Evolutionary conservation across 2,797 vertebrate genomes (phyloP).

Genomic region (Danionella dracula): DNA sequence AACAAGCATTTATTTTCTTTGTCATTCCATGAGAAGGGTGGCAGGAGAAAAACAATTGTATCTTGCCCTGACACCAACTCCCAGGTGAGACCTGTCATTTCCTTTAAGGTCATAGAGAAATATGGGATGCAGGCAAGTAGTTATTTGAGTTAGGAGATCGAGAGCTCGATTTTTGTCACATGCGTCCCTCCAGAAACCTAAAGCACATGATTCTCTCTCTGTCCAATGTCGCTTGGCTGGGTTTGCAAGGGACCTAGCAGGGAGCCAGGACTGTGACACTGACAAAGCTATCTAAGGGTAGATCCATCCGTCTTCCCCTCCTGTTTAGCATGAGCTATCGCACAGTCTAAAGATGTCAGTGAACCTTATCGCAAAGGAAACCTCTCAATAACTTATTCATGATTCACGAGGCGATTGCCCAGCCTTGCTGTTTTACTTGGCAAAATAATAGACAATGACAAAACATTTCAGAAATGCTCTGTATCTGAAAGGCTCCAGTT

Average conservation of each 20-base stretch:
- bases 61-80: conserved; percentile 38
- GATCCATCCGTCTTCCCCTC: conserved; percentile 43
- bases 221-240: conserved; percentile 15
- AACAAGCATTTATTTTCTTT: conserved; percentile 40
- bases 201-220: conserved; percentile 2
- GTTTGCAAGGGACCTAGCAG: conserved; percentile 15
- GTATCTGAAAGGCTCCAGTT: conserved; percentile 25
- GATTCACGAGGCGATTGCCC: conserved; percentile 40
- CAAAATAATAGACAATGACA: conserved; percentile 46
- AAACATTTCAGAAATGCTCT: conserved; percentile 42
- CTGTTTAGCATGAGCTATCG: conserved; percentile 52
- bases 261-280: conserved; percentile 41
- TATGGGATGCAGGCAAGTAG: conserved; percentile 29
- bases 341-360: conserved; percentile 47
- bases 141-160: conserved; percentile 25
- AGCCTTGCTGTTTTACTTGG: conserved; percentile 42
- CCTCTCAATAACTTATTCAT: conserved; percentile 55
- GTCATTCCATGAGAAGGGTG: conserved; percentile 40
- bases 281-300: conserved; percentile 46
- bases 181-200: conserved; percentile 4
- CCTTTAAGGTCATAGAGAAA: conserved; percentile 43
- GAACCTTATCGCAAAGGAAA: conserved; percentile 52
- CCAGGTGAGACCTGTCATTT: conserved; percentile 39
- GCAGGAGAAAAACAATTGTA: conserved; percentile 26
- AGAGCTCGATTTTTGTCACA: conserved; percentile 17